Conservation (phyloP, 1,140 invertebrate species). For the Bombus sylvicola region DNA sequence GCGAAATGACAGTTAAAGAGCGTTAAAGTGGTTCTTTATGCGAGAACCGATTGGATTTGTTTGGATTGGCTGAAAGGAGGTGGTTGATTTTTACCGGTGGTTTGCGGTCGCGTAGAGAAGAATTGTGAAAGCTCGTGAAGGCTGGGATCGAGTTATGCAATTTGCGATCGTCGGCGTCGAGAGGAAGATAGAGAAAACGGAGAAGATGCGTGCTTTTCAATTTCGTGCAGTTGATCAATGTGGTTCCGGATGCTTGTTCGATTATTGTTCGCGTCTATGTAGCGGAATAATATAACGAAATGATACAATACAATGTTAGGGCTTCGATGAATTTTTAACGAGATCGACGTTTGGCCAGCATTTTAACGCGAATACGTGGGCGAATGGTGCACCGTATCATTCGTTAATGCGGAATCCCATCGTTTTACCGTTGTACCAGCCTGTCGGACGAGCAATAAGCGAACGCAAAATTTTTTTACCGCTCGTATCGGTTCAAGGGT, state of each 20-base stretch:
- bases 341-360: neutral
- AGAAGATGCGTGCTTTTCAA: too few species aligned
- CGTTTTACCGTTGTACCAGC: neutral
- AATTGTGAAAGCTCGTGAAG: neutral
- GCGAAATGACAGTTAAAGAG: neutral
- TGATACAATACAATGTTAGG: too few species aligned
- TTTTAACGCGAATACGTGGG: too few species aligned
- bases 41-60: neutral
- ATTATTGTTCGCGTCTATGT: too few species aligned
- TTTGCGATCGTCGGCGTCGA: neutral
- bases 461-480: conserved; percentile 5
- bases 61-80: neutral
- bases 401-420: neutral
- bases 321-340: neutral
- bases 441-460: conserved; percentile 18
- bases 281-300: too few species aligned
- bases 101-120: neutral
- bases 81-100: neutral
- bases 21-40: neutral
- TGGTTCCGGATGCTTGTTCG: too few species aligned
- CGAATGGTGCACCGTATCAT: neutral
- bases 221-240: too few species aligned
- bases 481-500: conserved; percentile 47
- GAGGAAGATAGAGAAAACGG: too few species aligned
- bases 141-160: too few species aligned